These are phyloP conservation scores for Anoplophora glabripennis DNA, from an alignment of 1,140 invertebrate species.

Conservation along the genomic window DNA sequence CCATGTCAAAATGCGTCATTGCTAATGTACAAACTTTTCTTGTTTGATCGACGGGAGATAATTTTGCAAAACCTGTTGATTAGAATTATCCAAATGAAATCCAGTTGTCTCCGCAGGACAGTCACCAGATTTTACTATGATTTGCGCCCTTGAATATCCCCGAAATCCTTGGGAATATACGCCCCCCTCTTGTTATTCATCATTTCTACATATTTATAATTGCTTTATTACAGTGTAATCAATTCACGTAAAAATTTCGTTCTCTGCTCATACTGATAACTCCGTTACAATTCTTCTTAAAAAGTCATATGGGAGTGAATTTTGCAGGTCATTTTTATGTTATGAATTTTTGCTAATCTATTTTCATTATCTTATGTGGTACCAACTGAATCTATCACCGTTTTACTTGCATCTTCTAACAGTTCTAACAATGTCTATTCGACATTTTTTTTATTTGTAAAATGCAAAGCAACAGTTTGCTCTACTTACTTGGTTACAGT, in stretches of 20 bases:
- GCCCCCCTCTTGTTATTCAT: constrained; percentile 6
- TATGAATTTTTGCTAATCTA: no score
- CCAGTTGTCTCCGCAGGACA: not conserved
- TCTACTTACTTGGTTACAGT: no score
- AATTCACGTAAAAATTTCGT: constrained; percentile 3
- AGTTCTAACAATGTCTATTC: no score
- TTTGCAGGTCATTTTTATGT: no score
- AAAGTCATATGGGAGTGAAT: no score
- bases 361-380: no score
- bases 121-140: constrained; percentile 6
- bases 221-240: not conserved
- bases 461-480: no score
- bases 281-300: no score
- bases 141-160: constrained; percentile 12
- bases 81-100: not conserved
- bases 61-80: constrained; percentile 12
- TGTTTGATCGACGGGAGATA: not conserved
- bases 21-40: constrained; percentile 10
- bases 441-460: no score
- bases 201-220: constrained; percentile 4
- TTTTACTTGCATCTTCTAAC: no score
- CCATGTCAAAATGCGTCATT: constrained; percentile 18
- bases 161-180: constrained; percentile 3
- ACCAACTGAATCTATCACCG: no score
- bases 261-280: no score